Conservation (phyloP, 2,113 vertebrate species). For the Myrmecobius fasciatus region DNA sequence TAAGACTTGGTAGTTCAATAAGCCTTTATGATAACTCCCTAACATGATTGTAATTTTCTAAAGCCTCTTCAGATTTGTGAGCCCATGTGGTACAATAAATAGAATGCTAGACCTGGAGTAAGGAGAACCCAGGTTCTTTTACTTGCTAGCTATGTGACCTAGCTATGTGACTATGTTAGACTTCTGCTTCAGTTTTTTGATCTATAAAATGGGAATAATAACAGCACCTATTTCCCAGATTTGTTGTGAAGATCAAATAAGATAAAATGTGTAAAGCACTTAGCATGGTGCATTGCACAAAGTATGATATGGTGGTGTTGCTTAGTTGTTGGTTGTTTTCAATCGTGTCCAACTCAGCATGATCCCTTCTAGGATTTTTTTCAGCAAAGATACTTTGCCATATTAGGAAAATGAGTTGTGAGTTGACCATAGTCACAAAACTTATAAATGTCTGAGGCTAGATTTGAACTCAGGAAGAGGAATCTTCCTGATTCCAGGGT, state of each 20-base stretch:
- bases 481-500: not conserved
- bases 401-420: not conserved
- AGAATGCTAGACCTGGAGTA: not conserved
- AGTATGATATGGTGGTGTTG: not conserved
- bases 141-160: not conserved
- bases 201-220: not conserved
- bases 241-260: not conserved
- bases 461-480: not conserved
- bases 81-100: not conserved
- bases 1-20: not conserved
- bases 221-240: not conserved
- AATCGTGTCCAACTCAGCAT: not conserved
- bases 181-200: not conserved
- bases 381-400: not conserved
- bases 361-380: not conserved
- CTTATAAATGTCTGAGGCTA: not conserved
- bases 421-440: not conserved
- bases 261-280: not conserved
- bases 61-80: not conserved
- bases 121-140: not conserved
- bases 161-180: not conserved
- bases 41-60: not conserved
- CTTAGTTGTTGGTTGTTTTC: not conserved
- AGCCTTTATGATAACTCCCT: not conserved
- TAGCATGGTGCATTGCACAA: not conserved